Evolutionary conservation across 2,888 invertebrate species (phyloP).

Genomic region (Girardia tigrina): DNA sequence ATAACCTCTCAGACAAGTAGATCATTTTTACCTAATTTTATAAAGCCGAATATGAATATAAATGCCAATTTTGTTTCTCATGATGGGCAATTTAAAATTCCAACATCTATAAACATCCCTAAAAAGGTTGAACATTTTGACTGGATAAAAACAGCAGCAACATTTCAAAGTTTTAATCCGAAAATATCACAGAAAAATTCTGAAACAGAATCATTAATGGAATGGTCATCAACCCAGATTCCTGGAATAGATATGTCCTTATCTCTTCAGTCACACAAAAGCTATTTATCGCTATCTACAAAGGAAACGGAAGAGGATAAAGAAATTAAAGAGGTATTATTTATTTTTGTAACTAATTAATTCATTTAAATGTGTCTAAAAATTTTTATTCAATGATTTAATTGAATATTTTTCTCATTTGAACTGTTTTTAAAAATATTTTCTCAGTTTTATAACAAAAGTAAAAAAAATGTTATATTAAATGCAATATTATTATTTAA

Average conservation of each 20-base stretch:
- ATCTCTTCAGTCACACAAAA: neutral
- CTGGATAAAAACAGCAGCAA: neutral
- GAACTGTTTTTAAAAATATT: too few relatives aligned
- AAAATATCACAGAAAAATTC: neutral
- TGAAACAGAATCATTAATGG: neutral
- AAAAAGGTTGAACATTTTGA: neutral
- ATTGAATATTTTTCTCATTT: too few relatives aligned
- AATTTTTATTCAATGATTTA: too few relatives aligned
- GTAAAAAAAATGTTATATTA: too few relatives aligned
- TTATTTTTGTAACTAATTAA: too few relatives aligned
- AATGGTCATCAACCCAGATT: constrained; percentile 14
- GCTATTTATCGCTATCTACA: neutral
- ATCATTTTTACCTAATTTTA: neutral
- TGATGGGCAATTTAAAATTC: neutral
- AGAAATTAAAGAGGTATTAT: too few relatives aligned
- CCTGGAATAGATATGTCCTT: neutral
- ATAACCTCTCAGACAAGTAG: neutral
- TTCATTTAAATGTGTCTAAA: too few relatives aligned
- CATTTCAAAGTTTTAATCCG: neutral
- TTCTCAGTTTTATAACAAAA: too few relatives aligned
- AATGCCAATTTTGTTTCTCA: neutral
- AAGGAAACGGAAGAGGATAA: neutral
- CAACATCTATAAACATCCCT: neutral
- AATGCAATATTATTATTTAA: too few relatives aligned
- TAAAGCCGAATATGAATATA: neutral